Evolutionary conservation across 2,113 vertebrate species (phyloP).

Genomic region (Sturnira hondurensis): DNA sequence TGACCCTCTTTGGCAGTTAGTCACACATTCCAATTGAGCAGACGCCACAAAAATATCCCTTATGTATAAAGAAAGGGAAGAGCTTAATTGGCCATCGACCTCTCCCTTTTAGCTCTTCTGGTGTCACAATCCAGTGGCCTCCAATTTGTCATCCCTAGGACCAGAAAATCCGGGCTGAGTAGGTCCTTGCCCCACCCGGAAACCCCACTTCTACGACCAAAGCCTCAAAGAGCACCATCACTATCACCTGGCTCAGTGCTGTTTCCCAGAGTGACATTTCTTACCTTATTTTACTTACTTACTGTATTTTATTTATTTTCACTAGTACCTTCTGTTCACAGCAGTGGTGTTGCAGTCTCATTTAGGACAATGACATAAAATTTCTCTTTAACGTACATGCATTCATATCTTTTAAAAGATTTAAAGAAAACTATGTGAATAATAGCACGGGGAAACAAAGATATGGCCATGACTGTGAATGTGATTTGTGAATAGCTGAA

Average conservation of each 20-base stretch:
- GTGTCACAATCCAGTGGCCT: not conserved
- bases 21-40: constrained; percentile 64
- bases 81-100: constrained; percentile 50
- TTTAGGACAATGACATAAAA: not conserved
- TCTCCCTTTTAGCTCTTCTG: not conserved
- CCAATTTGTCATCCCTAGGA: not conserved
- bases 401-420: not conserved
- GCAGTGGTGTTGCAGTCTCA: not conserved
- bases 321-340: not conserved
- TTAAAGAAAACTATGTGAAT: not conserved
- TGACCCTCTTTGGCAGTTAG: constrained; percentile 60
- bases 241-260: not conserved
- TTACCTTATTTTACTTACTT: too few relatives aligned
- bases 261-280: not conserved
- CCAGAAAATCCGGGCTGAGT: not conserved
- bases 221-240: not conserved
- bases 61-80: constrained; percentile 28
- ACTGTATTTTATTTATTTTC: constrained; percentile 13
- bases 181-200: not conserved
- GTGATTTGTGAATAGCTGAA: not conserved
- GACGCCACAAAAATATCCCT: constrained; percentile 52
- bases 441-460: not conserved
- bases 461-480: not conserved
- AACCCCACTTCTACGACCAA: not conserved
- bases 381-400: not conserved